Percentiles rank a stretch among this genome's conserved stretches.
phyloP scores from a whole-genome alignment of 2,113 vertebrate species.

The Alethe castanea region DNA sequence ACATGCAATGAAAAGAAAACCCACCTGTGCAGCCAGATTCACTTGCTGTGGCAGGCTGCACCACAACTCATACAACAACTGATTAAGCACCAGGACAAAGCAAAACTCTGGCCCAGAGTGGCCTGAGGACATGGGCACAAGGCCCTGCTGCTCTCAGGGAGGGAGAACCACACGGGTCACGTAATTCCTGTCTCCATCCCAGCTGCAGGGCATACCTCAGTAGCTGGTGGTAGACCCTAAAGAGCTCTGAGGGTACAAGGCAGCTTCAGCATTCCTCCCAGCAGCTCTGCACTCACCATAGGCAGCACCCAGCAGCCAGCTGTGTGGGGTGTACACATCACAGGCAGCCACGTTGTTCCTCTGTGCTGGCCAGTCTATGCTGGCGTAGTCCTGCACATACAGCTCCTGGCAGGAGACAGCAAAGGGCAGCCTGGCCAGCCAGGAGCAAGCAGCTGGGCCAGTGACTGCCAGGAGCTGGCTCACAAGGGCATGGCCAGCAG shows the following conservation, averaged over 20 bases:
- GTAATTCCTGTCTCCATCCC: background rate
- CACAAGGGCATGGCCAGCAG: background rate
- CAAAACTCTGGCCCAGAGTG: background rate
- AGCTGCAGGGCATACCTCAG: background rate
- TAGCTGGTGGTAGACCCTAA: background rate
- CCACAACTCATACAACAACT: background rate
- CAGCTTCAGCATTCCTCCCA: background rate
- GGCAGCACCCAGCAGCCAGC: conserved; percentile 76
- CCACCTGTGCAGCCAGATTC: background rate
- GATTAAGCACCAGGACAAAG: background rate
- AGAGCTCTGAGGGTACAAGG: background rate
- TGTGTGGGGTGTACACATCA: conserved; percentile 90
- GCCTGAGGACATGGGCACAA: background rate
- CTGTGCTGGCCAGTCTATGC: conserved; percentile 91
- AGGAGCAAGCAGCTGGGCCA: background rate
- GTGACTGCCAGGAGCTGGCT: background rate
- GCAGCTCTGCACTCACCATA: conserved; percentile 69
- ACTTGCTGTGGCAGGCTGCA: background rate
- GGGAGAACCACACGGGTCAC: background rate
- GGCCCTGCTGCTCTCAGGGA: background rate
- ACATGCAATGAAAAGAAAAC: background rate
- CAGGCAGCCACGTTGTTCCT: conserved; percentile 83
- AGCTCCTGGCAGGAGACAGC: conserved; percentile 80
- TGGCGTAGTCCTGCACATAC: conserved; percentile 86
- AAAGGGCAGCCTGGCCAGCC: background rate